Conservation (phyloP, 2,113 vertebrate species). For the Hepsetus odoe region DNA sequence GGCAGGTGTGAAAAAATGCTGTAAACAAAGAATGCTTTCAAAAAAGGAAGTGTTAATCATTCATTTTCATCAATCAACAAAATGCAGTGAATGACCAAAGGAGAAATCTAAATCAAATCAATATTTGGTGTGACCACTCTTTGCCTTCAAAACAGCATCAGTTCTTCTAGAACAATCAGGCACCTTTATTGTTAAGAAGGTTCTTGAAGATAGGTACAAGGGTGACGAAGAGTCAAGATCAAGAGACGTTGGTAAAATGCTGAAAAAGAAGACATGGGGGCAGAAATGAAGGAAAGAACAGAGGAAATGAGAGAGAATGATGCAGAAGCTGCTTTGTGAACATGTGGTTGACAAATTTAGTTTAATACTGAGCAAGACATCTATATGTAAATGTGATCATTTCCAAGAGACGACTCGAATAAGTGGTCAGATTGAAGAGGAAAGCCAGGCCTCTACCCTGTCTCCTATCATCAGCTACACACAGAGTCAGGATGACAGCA, state of each 20-base stretch:
- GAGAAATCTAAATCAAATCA: no score
- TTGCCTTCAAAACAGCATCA: no score
- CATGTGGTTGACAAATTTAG: neutral
- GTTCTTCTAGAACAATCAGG: no score
- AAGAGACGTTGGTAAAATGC: neutral
- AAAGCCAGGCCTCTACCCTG: neutral
- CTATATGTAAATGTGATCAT: neutral
- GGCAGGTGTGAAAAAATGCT: no score
- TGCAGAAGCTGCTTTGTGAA: neutral
- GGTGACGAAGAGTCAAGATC: neutral
- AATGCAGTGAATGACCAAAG: no score
- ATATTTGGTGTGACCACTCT: no score
- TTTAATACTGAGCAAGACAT: neutral
- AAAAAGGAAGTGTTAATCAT: no score
- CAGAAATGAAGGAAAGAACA: neutral
- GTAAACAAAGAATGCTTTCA: no score
- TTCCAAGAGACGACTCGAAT: neutral
- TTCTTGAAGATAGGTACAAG: no score
- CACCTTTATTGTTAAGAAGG: no score
- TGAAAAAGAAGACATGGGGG: neutral
- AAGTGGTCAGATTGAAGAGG: neutral
- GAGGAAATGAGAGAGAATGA: neutral
- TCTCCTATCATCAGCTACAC: conserved; percentile 5
- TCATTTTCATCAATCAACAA: no score
- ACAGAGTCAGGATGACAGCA: neutral